These are phyloP conservation scores for Matsumyia berberina DNA, from an alignment of 2,888 invertebrate genomes.

Conservation along the genomic window DNA sequence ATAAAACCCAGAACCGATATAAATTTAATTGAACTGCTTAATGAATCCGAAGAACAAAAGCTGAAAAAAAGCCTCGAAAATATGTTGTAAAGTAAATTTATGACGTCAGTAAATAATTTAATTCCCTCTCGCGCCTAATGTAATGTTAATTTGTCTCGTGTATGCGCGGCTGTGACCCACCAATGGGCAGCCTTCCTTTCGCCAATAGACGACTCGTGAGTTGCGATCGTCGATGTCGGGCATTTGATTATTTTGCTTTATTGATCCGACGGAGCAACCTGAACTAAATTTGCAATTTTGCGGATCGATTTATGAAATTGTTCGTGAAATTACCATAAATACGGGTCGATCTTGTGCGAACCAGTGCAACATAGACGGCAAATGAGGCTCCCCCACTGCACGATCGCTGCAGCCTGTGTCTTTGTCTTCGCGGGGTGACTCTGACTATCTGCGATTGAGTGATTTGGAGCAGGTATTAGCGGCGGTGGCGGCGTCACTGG, in stretches of 20 bases:
- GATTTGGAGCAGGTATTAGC: neutral
- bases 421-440: slow-evolving; percentile 23
- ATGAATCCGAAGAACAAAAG: slow-evolving; percentile 27
- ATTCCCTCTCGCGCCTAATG: slow-evolving; percentile 57
- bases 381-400: too few relatives aligned
- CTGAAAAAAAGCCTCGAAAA: slow-evolving; percentile 21
- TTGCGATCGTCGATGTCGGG: slow-evolving; percentile 41
- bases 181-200: slow-evolving; percentile 48
- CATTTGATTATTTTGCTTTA: slow-evolving; percentile 76
- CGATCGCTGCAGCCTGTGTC: neutral
- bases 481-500: slow-evolving; percentile 44
- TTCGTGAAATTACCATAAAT: slow-evolving; percentile 80
- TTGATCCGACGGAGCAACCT: slow-evolving; percentile 71
- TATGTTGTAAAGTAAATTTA: slow-evolving; percentile 59
- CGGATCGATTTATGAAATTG: slow-evolving; percentile 80
- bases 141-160: slow-evolving; percentile 71
- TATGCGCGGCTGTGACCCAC: slow-evolving; percentile 25
- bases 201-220: slow-evolving; percentile 9
- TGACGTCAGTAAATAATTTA: slow-evolving; percentile 64
- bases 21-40: slow-evolving; percentile 64
- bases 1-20: slow-evolving; percentile 23
- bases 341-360: slow-evolving; percentile 61
- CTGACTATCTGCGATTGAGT: neutral
- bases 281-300: slow-evolving; percentile 76
- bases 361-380: slow-evolving; percentile 34